phyloP scores from a whole-genome alignment of 2,797 vertebrate species.

The Discoglossus pictus region DNA sequence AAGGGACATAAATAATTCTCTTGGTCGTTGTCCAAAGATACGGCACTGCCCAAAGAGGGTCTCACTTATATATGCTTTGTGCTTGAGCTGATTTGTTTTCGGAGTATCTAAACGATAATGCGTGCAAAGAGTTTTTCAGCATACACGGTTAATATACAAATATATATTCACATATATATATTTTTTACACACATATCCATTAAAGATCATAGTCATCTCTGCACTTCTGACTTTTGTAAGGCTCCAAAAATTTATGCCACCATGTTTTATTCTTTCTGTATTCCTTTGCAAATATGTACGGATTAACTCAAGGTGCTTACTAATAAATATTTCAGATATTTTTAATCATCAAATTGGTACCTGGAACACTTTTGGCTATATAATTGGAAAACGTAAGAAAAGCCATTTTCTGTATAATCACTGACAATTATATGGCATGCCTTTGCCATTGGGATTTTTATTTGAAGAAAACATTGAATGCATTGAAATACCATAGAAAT shows the following conservation, averaged over 20 bases:
- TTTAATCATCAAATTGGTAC: too few species aligned
- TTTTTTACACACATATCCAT: neutral
- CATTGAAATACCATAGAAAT: too few species aligned
- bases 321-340: neutral
- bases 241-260: neutral
- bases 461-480: too few species aligned
- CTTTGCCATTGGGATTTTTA: too few species aligned
- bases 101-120: slow-evolving; percentile 59
- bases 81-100: slow-evolving; percentile 70
- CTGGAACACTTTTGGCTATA: too few species aligned
- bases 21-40: slow-evolving; percentile 67
- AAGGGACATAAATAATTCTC: slow-evolving; percentile 70
- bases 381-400: too few species aligned
- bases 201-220: slow-evolving; percentile 48
- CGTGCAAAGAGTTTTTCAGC: slow-evolving; percentile 42
- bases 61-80: slow-evolving; percentile 68
- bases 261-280: neutral
- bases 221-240: neutral
- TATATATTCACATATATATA: neutral
- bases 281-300: neutral
- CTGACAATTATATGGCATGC: too few species aligned
- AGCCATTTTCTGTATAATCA: too few species aligned
- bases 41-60: slow-evolving; percentile 64
- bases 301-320: too few species aligned
- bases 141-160: slow-evolving; percentile 30